Evolutionary conservation across 2,888 invertebrate genomes (phyloP).

Genomic region (Hypena proboscidalis): DNA sequence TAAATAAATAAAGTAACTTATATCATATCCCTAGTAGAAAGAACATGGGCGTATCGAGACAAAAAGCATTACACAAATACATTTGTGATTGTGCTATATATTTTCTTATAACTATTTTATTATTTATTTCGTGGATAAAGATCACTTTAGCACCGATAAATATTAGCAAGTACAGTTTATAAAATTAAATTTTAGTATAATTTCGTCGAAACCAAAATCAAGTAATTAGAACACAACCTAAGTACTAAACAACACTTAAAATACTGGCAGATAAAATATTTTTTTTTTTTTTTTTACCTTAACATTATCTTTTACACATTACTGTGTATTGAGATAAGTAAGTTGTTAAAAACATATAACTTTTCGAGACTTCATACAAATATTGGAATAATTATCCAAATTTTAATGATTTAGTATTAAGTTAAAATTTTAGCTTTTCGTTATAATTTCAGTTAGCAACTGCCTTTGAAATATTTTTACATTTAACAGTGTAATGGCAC

Average conservation of each 20-base stretch:
- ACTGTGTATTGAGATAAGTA: background rate
- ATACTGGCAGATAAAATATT: conserved; percentile 69
- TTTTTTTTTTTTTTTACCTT: conserved; percentile 23
- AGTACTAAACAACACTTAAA: conserved; percentile 65
- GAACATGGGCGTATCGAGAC: no score
- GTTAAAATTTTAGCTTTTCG: no score
- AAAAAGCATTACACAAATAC: conserved; percentile 1
- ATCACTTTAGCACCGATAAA: conserved; percentile 47
- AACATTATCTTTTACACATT: background rate
- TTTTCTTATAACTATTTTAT: conserved; percentile 19
- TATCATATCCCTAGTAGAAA: no score
- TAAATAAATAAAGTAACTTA: no score
- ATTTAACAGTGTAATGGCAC: no score
- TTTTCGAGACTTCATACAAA: no score
- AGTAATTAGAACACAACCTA: conserved; percentile 61
- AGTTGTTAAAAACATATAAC: no score
- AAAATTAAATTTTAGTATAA: conserved; percentile 17
- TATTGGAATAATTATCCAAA: no score
- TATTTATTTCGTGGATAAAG: conserved; percentile 23
- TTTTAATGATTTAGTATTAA: no score
- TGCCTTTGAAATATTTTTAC: no score
- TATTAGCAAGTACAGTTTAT: conserved; percentile 23
- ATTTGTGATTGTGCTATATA: background rate
- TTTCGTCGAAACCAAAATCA: conserved; percentile 32
- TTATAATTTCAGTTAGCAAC: no score